Percentiles rank a stretch among this genome's conserved stretches.
Conservation (phyloP, 1,140 invertebrate genomes). For the Pinna nobilis region DNA sequence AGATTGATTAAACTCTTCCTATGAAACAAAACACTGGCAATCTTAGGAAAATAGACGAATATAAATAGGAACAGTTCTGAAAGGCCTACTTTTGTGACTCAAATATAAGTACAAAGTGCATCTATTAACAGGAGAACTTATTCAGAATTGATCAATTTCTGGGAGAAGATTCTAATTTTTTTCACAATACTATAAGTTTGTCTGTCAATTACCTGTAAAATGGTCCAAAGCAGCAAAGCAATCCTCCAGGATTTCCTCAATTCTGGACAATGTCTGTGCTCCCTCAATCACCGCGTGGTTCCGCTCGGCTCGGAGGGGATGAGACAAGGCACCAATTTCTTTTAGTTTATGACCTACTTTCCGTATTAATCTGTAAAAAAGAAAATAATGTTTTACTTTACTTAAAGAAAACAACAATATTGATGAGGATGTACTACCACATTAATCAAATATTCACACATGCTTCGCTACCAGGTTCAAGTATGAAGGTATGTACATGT, state of each 20-base stretch:
- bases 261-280: constrained; percentile 63
- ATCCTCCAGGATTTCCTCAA: constrained; percentile 71
- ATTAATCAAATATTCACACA: too few relatives aligned
- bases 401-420: neutral
- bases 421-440: too few relatives aligned
- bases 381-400: neutral
- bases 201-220: constrained; percentile 62
- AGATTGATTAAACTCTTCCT: too few relatives aligned
- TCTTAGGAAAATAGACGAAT: too few relatives aligned
- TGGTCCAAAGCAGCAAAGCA: constrained; percentile 68
- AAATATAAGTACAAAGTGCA: constrained; percentile 59
- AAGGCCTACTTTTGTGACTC: constrained; percentile 67
- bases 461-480: too few relatives aligned
- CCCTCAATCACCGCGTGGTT: constrained; percentile 65
- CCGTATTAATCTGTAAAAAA: constrained; percentile 60
- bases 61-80: constrained; percentile 55
- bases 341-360: constrained; percentile 68
- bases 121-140: neutral
- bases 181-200: too few relatives aligned
- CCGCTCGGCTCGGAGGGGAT: constrained; percentile 64
- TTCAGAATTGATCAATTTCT: too few relatives aligned
- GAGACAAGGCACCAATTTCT: constrained; percentile 63
- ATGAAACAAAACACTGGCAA: too few relatives aligned
- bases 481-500: too few relatives aligned
- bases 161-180: too few relatives aligned